These are phyloP conservation scores for Syngnathus rostellatus DNA, from an alignment of 2,797 vertebrate genomes.

Conservation along the genomic window DNA sequence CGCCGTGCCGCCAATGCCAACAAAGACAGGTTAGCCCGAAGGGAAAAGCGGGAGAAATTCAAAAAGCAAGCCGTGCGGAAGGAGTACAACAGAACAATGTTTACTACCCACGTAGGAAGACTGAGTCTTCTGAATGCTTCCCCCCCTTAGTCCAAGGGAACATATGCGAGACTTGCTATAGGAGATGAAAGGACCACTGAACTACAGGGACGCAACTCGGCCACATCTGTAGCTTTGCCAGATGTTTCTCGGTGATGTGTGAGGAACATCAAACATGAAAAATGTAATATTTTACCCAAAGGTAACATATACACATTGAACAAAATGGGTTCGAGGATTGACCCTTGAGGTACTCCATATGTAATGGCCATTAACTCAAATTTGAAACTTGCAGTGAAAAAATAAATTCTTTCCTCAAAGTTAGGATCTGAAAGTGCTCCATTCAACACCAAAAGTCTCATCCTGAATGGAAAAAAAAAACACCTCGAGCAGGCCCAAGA, in stretches of 20 bases:
- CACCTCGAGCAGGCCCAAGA: not conserved
- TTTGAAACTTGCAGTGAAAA: too few relatives aligned
- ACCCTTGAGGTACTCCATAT: too few relatives aligned
- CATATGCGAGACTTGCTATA: not conserved
- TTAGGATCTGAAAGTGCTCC: too few relatives aligned
- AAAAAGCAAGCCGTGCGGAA: constrained; percentile 8
- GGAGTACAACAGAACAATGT: constrained; percentile 8
- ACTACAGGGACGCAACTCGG: not conserved
- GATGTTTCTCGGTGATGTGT: not conserved
- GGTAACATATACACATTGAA: too few relatives aligned
- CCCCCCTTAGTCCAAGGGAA: not conserved
- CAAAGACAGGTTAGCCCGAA: constrained; percentile 44
- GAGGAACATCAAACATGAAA: too few relatives aligned
- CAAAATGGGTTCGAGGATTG: too few relatives aligned
- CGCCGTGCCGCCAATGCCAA: constrained; percentile 23
- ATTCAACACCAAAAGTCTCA: too few relatives aligned
- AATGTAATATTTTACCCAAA: too few relatives aligned
- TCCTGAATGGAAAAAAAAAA: not conserved
- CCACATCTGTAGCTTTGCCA: not conserved
- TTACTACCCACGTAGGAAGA: not conserved
- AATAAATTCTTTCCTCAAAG: too few relatives aligned
- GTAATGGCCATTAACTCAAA: too few relatives aligned
- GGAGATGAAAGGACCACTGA: constrained; percentile 2
- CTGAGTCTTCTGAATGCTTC: not conserved
- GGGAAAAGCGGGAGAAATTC: constrained; percentile 17